Base-by-base conservation (phyloP, 2,797 vertebrate genomes). In the Gambusia yucatana region DNA sequence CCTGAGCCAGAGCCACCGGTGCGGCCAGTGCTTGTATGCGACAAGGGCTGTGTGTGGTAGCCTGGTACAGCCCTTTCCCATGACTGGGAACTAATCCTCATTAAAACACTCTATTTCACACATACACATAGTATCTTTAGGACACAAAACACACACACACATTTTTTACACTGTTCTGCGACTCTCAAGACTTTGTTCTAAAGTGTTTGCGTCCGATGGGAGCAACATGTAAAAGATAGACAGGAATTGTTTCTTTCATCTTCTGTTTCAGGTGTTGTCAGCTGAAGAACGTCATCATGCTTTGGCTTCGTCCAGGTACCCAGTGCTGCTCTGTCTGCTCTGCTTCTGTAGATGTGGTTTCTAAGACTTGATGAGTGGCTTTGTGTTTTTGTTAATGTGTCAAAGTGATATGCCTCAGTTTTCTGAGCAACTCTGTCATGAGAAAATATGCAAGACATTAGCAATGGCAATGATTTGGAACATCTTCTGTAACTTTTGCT, bases 41-140 rank as follows among this genome's bases (percentile, higher is more conserved):
- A 96, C 95, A 88, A 94, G 92, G 89, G 77, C 93, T 94, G 93
- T 95, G 95, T 96, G 95, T 95, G 94, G 95, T 92, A 92, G 95
- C 94, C 96, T 96, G 96, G 96, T 96, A 96, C 95, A 96, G 96
- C 95, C 92, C 88, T 95, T 94, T 96, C 96, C 92, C 95, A 96
- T 96, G 96, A 96, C 95, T 92, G 85, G 87, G 91, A 89, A 93
- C 91, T 96, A 96, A 96, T 96, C 96, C 96, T 93, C 90, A 91
- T 94, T 95, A 92, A 92, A 94, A 93, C 91, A 91, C 93, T 85
- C 86, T 91, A 83, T 87, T 87, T 92, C 88, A 85, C 86, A 89
- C 81, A 90, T 81, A 89, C 80, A 82, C 85, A 87, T 87, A 87
- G 77, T 78, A 86, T 87, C 72, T 47, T 77, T 77, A 73, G 30